Evolutionary conservation across 2,113 vertebrate genomes (phyloP).

Genomic region (Grammomys dolichurus): DNA sequence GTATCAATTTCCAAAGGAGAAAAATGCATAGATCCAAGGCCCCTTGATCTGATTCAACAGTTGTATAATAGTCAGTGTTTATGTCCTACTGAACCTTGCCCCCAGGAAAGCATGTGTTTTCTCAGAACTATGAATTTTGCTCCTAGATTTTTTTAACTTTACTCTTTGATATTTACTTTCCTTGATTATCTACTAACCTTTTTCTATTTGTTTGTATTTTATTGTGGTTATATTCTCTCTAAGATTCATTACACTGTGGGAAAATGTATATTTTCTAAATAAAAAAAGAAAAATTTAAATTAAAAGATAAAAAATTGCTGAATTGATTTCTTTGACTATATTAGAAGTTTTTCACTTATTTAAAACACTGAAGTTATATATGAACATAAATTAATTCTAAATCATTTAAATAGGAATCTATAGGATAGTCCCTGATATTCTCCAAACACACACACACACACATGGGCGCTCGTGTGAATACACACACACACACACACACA

Average conservation of each 20-base stretch:
- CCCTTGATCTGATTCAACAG: not conserved
- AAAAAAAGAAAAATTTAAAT: not conserved
- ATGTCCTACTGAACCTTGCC: not conserved
- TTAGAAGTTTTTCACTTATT: slow-evolving; percentile 34
- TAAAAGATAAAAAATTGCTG: not conserved
- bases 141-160: slow-evolving; percentile 21
- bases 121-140: not conserved
- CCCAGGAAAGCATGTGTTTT: not conserved
- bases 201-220: not conserved
- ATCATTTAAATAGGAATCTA: slow-evolving; percentile 28
- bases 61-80: not conserved
- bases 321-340: slow-evolving; percentile 62
- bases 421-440: slow-evolving; percentile 4
- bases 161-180: not conserved
- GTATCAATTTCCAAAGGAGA: not conserved
- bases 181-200: not conserved
- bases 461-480: too few relatives aligned
- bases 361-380: slow-evolving; percentile 40
- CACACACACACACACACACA: too few relatives aligned
- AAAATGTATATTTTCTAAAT: slow-evolving; percentile 1
- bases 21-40: not conserved
- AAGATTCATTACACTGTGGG: not conserved
- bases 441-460: slow-evolving; percentile 55
- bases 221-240: not conserved
- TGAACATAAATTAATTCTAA: slow-evolving; percentile 69